phyloP scores from a whole-genome alignment of 2,113 vertebrate species.

The Neopipo cinnamomea region DNA sequence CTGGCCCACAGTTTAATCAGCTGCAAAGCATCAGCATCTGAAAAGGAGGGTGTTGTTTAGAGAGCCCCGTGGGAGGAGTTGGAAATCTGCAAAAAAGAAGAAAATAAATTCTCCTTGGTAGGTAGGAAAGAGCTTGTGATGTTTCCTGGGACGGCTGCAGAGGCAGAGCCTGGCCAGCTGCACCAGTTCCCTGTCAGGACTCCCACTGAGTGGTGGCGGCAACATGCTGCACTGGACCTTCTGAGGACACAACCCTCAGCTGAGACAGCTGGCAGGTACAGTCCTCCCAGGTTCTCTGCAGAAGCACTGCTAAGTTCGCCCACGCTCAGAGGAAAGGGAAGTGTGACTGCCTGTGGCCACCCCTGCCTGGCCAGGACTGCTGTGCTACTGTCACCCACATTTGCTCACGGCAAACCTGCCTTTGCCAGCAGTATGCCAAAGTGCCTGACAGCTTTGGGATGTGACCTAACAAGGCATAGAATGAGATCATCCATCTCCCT shows the following conservation, averaged over 20 bases:
- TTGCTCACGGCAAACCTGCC: not conserved
- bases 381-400: not conserved
- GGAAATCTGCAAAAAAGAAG: not conserved
- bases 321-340: not conserved
- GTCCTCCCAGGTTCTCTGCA: not conserved
- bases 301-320: not conserved
- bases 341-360: not conserved
- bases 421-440: not conserved
- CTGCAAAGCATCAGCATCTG: constrained; percentile 29
- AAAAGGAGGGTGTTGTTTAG: not conserved
- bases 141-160: not conserved
- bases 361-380: fast-evolving
- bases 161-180: not conserved
- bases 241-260: not conserved
- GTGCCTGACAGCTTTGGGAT: not conserved
- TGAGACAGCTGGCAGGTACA: not conserved
- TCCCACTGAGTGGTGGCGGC: not conserved
- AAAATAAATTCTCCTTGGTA: not conserved
- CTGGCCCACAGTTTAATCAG: not conserved
- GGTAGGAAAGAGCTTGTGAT: not conserved
- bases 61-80: not conserved
- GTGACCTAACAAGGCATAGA: not conserved
- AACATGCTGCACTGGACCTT: not conserved
- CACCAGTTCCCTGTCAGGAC: not conserved
- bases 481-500: not conserved